phyloP scores from a whole-genome alignment of 2,888 invertebrate genomes.

The Uropetala carovei region DNA sequence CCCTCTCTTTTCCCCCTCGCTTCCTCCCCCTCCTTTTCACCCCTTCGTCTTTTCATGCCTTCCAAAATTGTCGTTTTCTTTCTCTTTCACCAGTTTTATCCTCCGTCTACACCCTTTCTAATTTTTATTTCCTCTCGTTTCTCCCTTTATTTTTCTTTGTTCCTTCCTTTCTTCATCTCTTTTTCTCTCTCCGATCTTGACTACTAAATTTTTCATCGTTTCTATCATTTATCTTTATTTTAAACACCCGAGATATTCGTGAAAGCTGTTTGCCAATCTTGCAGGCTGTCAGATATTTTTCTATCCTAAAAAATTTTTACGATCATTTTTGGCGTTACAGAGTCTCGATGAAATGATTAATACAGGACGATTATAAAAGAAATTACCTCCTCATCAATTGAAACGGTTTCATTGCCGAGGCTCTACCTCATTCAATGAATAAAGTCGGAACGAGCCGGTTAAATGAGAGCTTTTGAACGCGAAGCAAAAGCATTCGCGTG shows the following conservation, averaged over 20 bases:
- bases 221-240: neutral
- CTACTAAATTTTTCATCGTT: neutral
- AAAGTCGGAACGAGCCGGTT: neutral
- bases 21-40: neutral
- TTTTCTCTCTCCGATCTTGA: neutral
- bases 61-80: too few relatives aligned
- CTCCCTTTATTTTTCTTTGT: neutral
- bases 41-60: neutral
- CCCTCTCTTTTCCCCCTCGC: neutral
- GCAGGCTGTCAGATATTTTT: too few relatives aligned
- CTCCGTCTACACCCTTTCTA: too few relatives aligned
- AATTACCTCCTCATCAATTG: too few relatives aligned
- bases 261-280: too few relatives aligned
- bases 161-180: neutral
- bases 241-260: too few relatives aligned
- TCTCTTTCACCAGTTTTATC: too few relatives aligned
- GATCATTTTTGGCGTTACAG: too few relatives aligned
- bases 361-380: too few relatives aligned
- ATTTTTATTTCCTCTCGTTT: neutral
- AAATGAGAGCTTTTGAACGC: neutral
- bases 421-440: neutral
- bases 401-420: too few relatives aligned
- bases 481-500: neutral
- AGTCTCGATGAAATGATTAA: too few relatives aligned
- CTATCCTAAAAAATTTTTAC: too few relatives aligned